phyloP scores from a whole-genome alignment of 2,888 invertebrate genomes.

The Saturnia pavonia region DNA sequence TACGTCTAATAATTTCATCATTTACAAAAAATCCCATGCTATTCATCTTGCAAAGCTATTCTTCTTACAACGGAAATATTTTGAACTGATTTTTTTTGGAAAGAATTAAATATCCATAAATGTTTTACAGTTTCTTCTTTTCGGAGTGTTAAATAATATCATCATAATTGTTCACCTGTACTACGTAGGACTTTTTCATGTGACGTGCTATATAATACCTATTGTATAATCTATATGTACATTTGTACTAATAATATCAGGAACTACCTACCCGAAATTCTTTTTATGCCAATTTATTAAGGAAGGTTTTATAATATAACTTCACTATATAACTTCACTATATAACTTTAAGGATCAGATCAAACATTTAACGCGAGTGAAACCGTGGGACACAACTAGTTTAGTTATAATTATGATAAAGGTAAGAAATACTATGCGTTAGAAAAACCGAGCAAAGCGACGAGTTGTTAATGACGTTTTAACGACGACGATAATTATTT shows the following conservation, averaged over 20 bases:
- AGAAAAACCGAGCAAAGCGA: not conserved
- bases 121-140: not conserved
- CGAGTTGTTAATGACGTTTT: conserved; percentile 5
- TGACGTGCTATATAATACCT: not conserved
- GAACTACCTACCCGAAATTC: no score
- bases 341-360: not conserved
- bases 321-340: not conserved
- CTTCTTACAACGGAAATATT: not conserved
- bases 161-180: not conserved
- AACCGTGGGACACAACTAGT: not conserved
- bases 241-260: not conserved
- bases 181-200: not conserved
- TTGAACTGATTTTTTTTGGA: not conserved
- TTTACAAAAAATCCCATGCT: no score
- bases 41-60: not conserved
- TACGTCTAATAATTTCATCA: no score
- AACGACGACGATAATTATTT: not conserved
- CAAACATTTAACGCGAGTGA: not conserved
- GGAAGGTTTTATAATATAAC: not conserved
- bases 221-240: not conserved
- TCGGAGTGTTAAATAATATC: not conserved
- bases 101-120: no score
- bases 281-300: not conserved
- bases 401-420: not conserved
- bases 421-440: not conserved